These are phyloP conservation scores for Mirza zaza DNA, from an alignment of 2,113 vertebrate genomes.

Conservation along the genomic window DNA sequence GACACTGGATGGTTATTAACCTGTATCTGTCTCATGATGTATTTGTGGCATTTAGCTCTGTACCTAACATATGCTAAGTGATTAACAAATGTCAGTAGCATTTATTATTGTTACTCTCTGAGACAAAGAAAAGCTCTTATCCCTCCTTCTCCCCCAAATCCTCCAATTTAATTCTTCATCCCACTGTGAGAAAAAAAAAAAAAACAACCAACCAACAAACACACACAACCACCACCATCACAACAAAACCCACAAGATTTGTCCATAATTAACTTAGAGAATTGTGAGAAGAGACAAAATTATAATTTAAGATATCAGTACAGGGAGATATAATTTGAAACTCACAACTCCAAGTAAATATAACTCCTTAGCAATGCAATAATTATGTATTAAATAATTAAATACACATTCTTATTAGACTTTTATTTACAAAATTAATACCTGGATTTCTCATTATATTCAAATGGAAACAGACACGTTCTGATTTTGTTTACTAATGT, in stretches of 20 bases:
- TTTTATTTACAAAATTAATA: not conserved
- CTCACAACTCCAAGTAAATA: not conserved
- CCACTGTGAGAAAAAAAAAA: not conserved
- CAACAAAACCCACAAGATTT: not conserved
- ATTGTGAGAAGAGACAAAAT: not conserved
- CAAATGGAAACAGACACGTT: not conserved
- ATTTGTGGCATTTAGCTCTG: slow-evolving; percentile 58
- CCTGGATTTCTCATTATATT: not conserved
- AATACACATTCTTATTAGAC: not conserved
- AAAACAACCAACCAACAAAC: not conserved
- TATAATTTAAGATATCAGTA: not conserved
- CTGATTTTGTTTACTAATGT: not conserved
- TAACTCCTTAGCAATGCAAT: not conserved
- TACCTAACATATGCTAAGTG: slow-evolving; percentile 52
- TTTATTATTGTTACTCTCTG: slow-evolving; percentile 51
- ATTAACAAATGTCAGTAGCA: slow-evolving; percentile 73
- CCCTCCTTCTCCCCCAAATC: not conserved
- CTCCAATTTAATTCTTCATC: not conserved
- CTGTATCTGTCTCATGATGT: slow-evolving; percentile 49
- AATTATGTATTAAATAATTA: not conserved
- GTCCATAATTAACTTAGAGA: not conserved
- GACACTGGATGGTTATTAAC: slow-evolving; percentile 48
- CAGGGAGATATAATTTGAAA: not conserved
- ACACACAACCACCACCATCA: no score
- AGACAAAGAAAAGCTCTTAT: slow-evolving; percentile 34